Base-by-base conservation (phyloP, 2,113 vertebrate genomes). In the Neopipo cinnamomea region DNA sequence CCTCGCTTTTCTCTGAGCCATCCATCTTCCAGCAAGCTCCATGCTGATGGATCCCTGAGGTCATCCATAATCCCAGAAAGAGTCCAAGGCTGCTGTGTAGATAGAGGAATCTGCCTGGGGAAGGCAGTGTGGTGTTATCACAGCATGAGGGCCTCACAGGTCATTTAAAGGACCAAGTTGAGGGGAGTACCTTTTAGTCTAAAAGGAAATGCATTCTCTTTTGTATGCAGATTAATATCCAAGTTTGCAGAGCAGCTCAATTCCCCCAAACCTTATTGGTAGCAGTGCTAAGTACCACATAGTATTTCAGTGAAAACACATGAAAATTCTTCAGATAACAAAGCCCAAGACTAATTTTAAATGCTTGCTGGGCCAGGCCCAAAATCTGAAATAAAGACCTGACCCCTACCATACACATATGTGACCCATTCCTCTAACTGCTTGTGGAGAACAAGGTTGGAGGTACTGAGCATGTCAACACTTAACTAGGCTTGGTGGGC, bases 401-500 rank as follows among this genome's bases (percentile, higher is more conserved):
- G 85, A 92, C 70, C 88, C 37, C 67, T 79, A 80, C 88, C 39
- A 73, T 39, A 66, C 39, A 72, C 61, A 66, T 59, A 63, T 50
- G 75, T 75, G 88, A 70, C 68, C 67, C 19, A 27, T 74, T 91
- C 85, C 75, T 85, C 87, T 80, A 55, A 67, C 47, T 74, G 59
- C 74, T 67, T 15, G 3, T 55, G 84, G 78, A 93, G 83, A 79
- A 81, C 74, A 72, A 55, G 56, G 65, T 53, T 92, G 56, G 79
- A 91, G 83, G 93, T 81, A 67, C 37, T 6, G 68, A 77, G 85
- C 72, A 68, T 0, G 31, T 95, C 86, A 92, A 85, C 91, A 78
- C 76, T 78, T 91, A 96, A 88, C 92, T 94, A 75, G 76, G 23
- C 27, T 93, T 47, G 73, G 61, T 92, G 77, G 61, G 83, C 73